Evolutionary conservation across 2,888 invertebrate species (phyloP), one percentile per base, ranked within the genome.

Genomic region (Amphiduros pacificus): DNA sequence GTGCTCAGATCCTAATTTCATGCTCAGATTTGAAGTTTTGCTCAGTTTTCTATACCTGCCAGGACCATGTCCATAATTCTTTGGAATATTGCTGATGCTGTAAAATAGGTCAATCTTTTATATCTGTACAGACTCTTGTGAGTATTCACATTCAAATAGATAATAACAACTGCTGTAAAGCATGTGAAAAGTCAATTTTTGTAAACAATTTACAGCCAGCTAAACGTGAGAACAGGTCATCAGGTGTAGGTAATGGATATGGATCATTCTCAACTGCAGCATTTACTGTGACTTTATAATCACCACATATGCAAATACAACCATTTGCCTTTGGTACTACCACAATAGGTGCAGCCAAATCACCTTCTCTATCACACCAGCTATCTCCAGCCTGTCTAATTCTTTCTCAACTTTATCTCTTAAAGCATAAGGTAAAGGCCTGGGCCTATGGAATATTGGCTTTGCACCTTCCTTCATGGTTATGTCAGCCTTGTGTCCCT

Each of bases 131-230:
- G 20, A 17, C 52, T 51, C 5, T 17, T 22, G 27, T 31, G 32
- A 28, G 51, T 59, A 20, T 59, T 59, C 9, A 59, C 32, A 4
- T 50, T 59, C 3, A 51, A n/a, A n/a, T n/a, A n/a, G n/a, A n/a
- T 11, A 50, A 28, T 20, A 49, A 14, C 49, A n/a, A 22, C 28
- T 51, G 32, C 49, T 71, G 72, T 6, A n/a, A n/a, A n/a, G 73
- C 73, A 52, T 70, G 60, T 11, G 60, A 60, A 20, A 74, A 44
- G 53, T 74, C 73, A 6, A 73, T 22, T 24, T 61, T 69, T 24
- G 29, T 65, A 36, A 40, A 73, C 48, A 2, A 56, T 32, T 51
- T 53, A 9, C 64, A 63, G 4, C 62, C 62, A 36, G 68, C 63
- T 22, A 68, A 14, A 11, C 24, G 20, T 0, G 41, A 27, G 36